A percentile compares a stretch with the other conserved stretches of the same genome.
Conservation (phyloP, 2,888 invertebrate genomes). For the Embidobia sp. region DNA sequence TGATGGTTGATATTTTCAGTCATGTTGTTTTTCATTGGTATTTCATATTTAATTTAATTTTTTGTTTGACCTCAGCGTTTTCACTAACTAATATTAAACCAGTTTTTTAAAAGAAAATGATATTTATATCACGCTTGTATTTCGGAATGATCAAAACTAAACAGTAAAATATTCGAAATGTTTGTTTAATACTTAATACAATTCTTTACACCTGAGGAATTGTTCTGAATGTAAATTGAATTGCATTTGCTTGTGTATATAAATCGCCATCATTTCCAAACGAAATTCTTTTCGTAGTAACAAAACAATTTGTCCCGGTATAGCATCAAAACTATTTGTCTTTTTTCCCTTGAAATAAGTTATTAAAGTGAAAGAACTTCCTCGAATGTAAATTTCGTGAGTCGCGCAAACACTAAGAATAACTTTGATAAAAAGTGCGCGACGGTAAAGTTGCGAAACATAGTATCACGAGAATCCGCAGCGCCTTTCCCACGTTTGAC, state of each 20-base stretch:
- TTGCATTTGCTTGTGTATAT: background rate
- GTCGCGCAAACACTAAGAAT: slow-evolving; percentile 37
- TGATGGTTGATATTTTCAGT: too few species aligned
- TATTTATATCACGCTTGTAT: too few species aligned
- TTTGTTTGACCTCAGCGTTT: too few species aligned
- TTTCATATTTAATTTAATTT: too few species aligned
- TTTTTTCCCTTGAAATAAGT: slow-evolving; percentile 17
- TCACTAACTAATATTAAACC: too few species aligned
- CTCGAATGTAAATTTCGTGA: slow-evolving; percentile 50
- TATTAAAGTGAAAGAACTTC: slow-evolving; percentile 24
- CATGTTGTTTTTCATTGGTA: too few species aligned
- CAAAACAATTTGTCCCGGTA: slow-evolving; percentile 27
- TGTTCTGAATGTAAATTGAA: slow-evolving; percentile 3
- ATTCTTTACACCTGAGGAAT: too few species aligned
- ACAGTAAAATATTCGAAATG: too few species aligned
- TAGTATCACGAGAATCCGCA: slow-evolving; percentile 44
- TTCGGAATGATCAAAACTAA: too few species aligned
- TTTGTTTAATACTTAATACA: too few species aligned
- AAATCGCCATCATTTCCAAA: slow-evolving; percentile 14
- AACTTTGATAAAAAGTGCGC: slow-evolving; percentile 51
- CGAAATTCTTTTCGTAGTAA: slow-evolving; percentile 21
- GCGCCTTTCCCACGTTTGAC: slow-evolving; percentile 68
- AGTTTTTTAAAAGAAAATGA: too few species aligned
- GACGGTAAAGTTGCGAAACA: slow-evolving; percentile 42
- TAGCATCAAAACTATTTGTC: slow-evolving; percentile 13